These are phyloP conservation scores for Danio tinwini DNA, from an alignment of 2,797 vertebrate genomes.

Conservation along the genomic window DNA sequence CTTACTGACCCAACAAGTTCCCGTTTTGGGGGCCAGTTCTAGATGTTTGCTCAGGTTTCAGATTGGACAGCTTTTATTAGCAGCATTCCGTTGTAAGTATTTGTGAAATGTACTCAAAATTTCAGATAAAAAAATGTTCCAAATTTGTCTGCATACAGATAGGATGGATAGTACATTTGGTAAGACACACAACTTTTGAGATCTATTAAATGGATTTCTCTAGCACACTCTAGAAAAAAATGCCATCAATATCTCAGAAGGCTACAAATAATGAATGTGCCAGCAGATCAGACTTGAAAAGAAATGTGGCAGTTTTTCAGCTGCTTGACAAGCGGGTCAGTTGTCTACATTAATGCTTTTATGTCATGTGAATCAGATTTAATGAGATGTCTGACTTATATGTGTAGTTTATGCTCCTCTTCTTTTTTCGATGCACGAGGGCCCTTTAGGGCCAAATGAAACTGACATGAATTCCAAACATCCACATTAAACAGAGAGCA, in stretches of 20 bases:
- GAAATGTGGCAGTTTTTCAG: constrained; percentile 18
- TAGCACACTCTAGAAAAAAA: not conserved
- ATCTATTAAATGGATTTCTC: constrained; percentile 6
- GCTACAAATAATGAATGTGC: constrained; percentile 36
- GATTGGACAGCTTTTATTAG: too few species aligned
- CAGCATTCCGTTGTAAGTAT: too few species aligned
- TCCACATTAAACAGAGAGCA: constrained; percentile 67
- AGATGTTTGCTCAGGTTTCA: too few species aligned
- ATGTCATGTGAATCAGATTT: constrained; percentile 31
- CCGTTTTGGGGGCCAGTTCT: too few species aligned
- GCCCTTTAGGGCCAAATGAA: constrained; percentile 47
- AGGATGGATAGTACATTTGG: not conserved
- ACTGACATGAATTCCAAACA: constrained; percentile 65
- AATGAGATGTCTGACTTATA: constrained; percentile 42
- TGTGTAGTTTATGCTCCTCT: constrained; percentile 26
- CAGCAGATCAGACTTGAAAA: constrained; percentile 27
- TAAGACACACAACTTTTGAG: not conserved
- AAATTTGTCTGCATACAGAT: not conserved
- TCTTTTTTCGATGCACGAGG: not conserved
- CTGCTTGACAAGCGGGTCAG: constrained; percentile 8
- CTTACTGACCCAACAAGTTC: too few species aligned
- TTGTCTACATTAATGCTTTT: constrained; percentile 33
- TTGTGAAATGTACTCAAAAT: too few species aligned
- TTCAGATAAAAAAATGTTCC: too few species aligned
- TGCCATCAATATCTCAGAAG: constrained; percentile 13